Evolutionary conservation across 2,888 invertebrate genomes (phyloP), one percentile per base, ranked within the genome.

Genomic region (Gari tellinella): DNA sequence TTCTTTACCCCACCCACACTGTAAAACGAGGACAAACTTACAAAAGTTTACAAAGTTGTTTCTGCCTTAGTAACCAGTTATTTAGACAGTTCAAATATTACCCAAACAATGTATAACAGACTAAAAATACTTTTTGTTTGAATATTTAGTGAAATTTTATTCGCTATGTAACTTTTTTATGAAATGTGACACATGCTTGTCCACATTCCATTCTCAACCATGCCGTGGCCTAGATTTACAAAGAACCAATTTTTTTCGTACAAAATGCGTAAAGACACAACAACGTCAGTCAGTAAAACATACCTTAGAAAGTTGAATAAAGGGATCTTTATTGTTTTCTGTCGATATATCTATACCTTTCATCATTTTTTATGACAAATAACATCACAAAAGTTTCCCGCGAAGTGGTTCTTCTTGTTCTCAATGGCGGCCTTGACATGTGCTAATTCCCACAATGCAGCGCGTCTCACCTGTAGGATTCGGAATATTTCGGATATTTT

Each of bases 381-480:
- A 72, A 67, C 53, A 57, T 65, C 52, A 40, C 10, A 61, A 61
- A 69, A 57, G 56, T 77, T 77, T 77, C 77, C 72, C 77, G 77
- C 77, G 77, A 77, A 76, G 64, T 68, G 48, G 53, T 62, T 61
- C 53, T 57, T 56, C 55, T 56, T 67, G 51, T 69, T 62, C 43
- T 49, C 60, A 69, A 77, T 77, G 77, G 77, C 77, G 77, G 77
- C 77, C 77, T 77, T 77, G 77, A 77, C 77, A 77, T 77, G 77
- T 72, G 77, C 67, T 41, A 61, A 15, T 43, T 65, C 72, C 77
- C 77, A 77, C 25, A 77, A 77, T 72, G 65, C 77, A 56, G 26
- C 46, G 68, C 72, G 68, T 77, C 70, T 58, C 70, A 77, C 77
- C 77, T 72, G 76, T 70, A 31, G 31, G 31, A 31, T 31, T 31